Base-by-base conservation (phyloP, 2,113 vertebrate species). In the Protomyctophum bolini region DNA sequence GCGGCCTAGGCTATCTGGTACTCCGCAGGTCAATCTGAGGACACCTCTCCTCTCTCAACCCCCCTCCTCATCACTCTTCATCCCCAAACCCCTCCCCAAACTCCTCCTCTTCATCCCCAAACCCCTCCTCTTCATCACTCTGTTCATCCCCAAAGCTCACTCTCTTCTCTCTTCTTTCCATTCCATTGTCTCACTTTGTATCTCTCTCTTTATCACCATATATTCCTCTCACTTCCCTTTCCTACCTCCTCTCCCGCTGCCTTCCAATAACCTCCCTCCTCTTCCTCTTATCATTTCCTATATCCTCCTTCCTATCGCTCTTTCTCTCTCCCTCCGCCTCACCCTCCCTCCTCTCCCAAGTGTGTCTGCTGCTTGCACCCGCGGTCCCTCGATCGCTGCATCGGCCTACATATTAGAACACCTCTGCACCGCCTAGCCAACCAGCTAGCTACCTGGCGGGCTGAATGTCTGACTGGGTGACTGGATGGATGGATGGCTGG, bases 11-110 rank as follows among this genome's bases (percentile, higher is more conserved):
- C 67, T 83, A 83, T 77, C 78, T 85, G 81, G 51, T 83, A 78
- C 76, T 75, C 79, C 64, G 73, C 74, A 83, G 87, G 87, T 87
- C 88, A 86, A 56, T 62, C 77, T 84, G 77, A 89, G 89, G 84
- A 89, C 84, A 86, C 33, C 73, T 76, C 80, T 73, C 75, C 77
- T 80, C 79, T 48, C 66, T 66, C 72, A 68, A 72, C 76, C 75
- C 33, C 52, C 4, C 67, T 28, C 33, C 12, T 41, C n/a, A 28
- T 21, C 52, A 54, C 61, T 61, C 45, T 10, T 8, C 15, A n/a
- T 51, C 47, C 14, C 14, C 7, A 8, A 7, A 28, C 47, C 8
- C 7, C 8, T 9, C 67, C 12, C 15, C 21, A 21, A 21, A 21
- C 21, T 45, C 57, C 7, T 33, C 41, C 65, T 15, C 33, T 10